Evolutionary conservation across 2,113 vertebrate genomes (phyloP).

Genomic region (Geococcyx californianus): DNA sequence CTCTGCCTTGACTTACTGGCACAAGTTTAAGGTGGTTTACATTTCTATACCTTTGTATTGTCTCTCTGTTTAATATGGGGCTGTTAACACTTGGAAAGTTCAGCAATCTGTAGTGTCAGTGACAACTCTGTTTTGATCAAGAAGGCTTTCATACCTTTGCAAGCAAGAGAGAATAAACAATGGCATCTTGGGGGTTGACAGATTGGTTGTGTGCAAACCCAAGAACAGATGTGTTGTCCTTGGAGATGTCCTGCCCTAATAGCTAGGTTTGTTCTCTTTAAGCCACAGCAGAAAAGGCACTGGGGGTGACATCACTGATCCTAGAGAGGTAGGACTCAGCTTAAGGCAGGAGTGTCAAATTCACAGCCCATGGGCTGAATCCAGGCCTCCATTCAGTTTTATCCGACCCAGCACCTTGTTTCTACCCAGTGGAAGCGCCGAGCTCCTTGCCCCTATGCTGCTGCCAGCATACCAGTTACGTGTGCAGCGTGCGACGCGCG

Average conservation of each 20-base stretch:
- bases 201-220: neutral
- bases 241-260: neutral
- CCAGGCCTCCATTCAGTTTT: too few relatives aligned
- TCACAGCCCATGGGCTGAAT: too few relatives aligned
- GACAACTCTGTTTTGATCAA: neutral
- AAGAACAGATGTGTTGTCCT: neutral
- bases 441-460: too few relatives aligned
- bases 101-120: neutral
- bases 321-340: neutral
- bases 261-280: neutral
- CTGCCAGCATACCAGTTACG: too few relatives aligned
- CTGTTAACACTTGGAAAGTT: neutral
- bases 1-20: neutral
- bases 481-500: too few relatives aligned
- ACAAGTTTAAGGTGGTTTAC: neutral
- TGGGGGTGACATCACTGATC: neutral
- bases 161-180: neutral
- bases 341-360: too few relatives aligned
- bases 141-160: neutral
- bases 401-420: too few relatives aligned
- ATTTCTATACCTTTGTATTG: neutral
- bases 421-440: too few relatives aligned
- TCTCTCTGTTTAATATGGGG: neutral
- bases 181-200: neutral
- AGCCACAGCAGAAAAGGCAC: neutral